phyloP scores from a whole-genome alignment of 92 coral and sea anemone genomes.

The Palythoa grandiflora region DNA sequence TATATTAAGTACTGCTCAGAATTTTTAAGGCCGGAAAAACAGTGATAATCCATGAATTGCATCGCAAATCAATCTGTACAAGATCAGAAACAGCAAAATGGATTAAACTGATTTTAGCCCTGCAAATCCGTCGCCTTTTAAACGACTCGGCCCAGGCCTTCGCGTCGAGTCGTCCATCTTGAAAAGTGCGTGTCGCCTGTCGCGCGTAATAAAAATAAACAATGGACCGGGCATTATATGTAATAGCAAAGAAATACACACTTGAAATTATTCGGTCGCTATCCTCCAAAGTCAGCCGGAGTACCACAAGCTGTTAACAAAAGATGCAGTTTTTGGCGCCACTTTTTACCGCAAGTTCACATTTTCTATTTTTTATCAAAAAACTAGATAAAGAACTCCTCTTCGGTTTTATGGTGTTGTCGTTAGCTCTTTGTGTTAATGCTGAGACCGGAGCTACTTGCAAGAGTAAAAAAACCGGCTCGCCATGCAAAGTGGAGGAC shows the following conservation, averaged over 20 bases:
- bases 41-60: too few relatives aligned
- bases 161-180: too few relatives aligned
- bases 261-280: conserved; percentile 25
- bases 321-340: background rate
- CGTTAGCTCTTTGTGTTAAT: background rate
- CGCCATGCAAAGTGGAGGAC: conserved; percentile 5
- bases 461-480: conserved; percentile 1
- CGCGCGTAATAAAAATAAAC: background rate
- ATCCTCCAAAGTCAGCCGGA: background rate
- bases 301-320: background rate
- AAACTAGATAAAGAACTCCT: background rate
- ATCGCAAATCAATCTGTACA: too few relatives aligned
- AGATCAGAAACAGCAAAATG: too few relatives aligned
- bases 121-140: too few relatives aligned
- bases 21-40: too few relatives aligned
- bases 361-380: background rate
- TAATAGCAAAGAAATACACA: background rate
- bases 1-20: too few relatives aligned
- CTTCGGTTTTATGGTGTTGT: background rate
- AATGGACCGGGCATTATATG: background rate
- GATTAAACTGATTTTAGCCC: too few relatives aligned
- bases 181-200: background rate
- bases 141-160: too few relatives aligned
- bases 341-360: background rate
- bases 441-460: background rate